Percentiles rank a stretch among this genome's conserved stretches.
Conservation (phyloP, 2,797 vertebrate genomes). For the Chaetodon trifasciatus region DNA sequence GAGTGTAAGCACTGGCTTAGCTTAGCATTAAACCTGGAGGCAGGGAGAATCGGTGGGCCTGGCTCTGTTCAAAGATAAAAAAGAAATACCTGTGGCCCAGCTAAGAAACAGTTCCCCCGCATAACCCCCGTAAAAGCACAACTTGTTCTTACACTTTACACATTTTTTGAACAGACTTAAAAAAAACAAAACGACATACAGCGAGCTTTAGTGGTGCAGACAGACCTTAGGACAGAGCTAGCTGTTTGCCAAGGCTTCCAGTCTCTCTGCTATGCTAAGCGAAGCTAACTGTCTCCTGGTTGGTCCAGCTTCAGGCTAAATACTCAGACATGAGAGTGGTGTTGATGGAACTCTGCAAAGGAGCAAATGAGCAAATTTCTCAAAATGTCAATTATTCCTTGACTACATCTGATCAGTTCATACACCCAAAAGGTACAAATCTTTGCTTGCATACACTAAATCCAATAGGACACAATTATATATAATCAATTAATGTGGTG, state of each 20-base stretch:
- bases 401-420: background rate
- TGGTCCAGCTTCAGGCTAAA: background rate
- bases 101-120: background rate
- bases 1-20: background rate
- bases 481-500: background rate
- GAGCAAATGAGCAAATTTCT: background rate
- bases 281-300: no score
- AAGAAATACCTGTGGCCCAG: no score
- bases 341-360: background rate
- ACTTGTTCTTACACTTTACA: background rate
- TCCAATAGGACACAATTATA: background rate
- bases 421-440: background rate
- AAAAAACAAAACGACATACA: background rate
- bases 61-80: background rate
- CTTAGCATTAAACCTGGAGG: background rate
- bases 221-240: background rate
- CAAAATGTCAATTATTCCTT: background rate
- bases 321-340: background rate
- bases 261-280: no score
- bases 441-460: background rate
- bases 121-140: no score
- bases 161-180: background rate
- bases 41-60: background rate
- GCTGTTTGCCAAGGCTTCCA: background rate
- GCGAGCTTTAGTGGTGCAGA: background rate